Conservation (phyloP, 2,113 vertebrate species). For the Garra rufa region DNA sequence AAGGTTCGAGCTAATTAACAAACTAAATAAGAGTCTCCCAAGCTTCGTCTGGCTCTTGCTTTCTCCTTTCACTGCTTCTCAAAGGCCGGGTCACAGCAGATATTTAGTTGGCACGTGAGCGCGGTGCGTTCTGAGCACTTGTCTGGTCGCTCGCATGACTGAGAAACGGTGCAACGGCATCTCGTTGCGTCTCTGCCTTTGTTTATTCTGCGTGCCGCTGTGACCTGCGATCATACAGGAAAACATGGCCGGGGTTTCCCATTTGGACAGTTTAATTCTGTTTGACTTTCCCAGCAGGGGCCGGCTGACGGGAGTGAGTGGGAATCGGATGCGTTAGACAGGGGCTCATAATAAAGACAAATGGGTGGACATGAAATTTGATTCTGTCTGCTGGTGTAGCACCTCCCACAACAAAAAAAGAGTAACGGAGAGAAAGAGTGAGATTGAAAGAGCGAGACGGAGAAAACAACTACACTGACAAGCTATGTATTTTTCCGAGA, state of each 20-base stretch:
- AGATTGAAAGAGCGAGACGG: slow-evolving; percentile 58
- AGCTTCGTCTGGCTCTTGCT: slow-evolving; percentile 63
- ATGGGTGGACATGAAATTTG: slow-evolving; percentile 77
- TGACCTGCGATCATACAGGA: slow-evolving; percentile 42
- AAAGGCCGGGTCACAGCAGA: slow-evolving; percentile 28
- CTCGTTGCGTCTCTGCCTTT: not conserved
- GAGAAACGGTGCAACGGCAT: not conserved
- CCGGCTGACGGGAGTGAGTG: slow-evolving; percentile 52
- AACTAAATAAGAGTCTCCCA: slow-evolving; percentile 75
- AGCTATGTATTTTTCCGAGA: slow-evolving; percentile 68
- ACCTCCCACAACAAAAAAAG: slow-evolving; percentile 61
- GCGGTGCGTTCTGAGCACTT: not conserved
- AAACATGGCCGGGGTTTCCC: slow-evolving; percentile 60
- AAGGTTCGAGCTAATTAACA: slow-evolving; percentile 81
- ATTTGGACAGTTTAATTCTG: slow-evolving; percentile 68
- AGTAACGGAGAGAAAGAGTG: slow-evolving; percentile 28
- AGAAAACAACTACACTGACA: slow-evolving; percentile 66
- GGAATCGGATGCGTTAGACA: slow-evolving; percentile 72
- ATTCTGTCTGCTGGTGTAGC: slow-evolving; percentile 72
- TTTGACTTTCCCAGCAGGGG: slow-evolving; percentile 67
- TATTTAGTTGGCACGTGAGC: slow-evolving; percentile 10
- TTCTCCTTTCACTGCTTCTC: slow-evolving; percentile 48
- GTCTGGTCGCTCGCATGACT: not conserved
- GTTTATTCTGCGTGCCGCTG: slow-evolving; percentile 8
- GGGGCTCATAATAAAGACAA: slow-evolving; percentile 78